Base-by-base conservation (phyloP, 2,113 vertebrate species). In the Myiozetetes cayanensis region DNA sequence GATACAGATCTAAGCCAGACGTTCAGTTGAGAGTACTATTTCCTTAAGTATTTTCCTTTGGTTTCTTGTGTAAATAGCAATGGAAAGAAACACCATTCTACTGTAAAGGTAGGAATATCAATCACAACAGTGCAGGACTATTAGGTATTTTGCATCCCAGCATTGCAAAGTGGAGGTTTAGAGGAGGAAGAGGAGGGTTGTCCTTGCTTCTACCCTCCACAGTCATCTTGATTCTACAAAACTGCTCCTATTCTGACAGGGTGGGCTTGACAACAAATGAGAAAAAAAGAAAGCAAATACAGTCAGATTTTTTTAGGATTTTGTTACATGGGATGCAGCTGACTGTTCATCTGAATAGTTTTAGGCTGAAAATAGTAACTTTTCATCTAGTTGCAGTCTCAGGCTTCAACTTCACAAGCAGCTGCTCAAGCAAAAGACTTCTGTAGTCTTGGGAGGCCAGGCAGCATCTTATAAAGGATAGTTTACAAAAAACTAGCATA, bases 301-400 rank as follows among this genome's bases (percentile, higher is more conserved):
- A 76, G 79, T 87, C 52, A 87, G 52, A 1, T 43, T 67, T 76
- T 63, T 76, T 49, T 61, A 87, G 55, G 59, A 46, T 89, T 94
- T 94, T 85, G 39, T 92, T 96, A 58, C 52, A 53, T 8, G 46
- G 75, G 61, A 88, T 96, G 81, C 89, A 95, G 66, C 88, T 95
- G 73, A 68, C 55, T 72, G 25, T 93, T 87, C 68, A 92, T 43
- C 28, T 77, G 72, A 81, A 31, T 67, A 53, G 63, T 49, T 92
- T 70, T 66, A 66, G 73, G 28, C 50, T 90, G 39, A 25, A 84
- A 83, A 31, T 70, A 41, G 27, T n/a, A 89, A 44, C 41, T 77
- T 81, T 76, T 46, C 31, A 41, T 89, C 39, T 80, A 79, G 85
- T 52, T 80, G 35, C 44, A 78, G 14, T 66, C 37, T 88, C 30